Percentiles rank a stretch among this genome's conserved stretches.
Evolutionary conservation across 64 coral and sea anemone species (phyloP).

Genomic region (Orbicella faveolata): DNA sequence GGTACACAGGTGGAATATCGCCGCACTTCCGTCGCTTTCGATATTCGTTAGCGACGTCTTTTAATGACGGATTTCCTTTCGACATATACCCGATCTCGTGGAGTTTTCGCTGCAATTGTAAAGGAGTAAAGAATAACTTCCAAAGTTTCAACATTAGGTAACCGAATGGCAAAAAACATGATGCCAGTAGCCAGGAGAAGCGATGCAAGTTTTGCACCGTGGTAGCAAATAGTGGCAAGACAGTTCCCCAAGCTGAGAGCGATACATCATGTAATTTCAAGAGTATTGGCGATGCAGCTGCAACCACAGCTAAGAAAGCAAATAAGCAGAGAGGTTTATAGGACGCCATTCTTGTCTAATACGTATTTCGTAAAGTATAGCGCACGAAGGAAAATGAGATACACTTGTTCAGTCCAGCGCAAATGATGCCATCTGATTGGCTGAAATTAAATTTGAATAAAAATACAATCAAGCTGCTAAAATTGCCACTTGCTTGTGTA

Average conservation of each 20-base stretch:
- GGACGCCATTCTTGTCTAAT: conserved; percentile 21
- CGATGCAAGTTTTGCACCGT: neutral
- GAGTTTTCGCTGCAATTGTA: conserved; percentile 45
- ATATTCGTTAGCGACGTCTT: conserved; percentile 60
- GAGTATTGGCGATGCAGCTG: conserved; percentile 47
- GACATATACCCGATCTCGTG: conserved; percentile 75
- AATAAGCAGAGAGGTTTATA: conserved; percentile 44
- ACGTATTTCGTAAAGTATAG: neutral
- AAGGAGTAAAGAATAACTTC: conserved; percentile 54
- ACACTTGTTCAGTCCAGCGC: neutral
- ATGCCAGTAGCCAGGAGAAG: neutral
- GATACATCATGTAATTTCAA: conserved; percentile 31
- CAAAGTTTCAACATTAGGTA: conserved; percentile 60
- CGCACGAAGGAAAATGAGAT: no score
- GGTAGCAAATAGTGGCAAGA: neutral
- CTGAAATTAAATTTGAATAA: neutral
- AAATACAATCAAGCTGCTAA: no score
- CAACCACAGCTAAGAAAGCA: conserved; percentile 26
- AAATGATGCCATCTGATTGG: neutral
- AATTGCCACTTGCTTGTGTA: no score
- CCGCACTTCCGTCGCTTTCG: conserved; percentile 57
- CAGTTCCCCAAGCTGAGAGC: neutral
- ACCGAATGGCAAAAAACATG: neutral
- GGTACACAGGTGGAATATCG: conserved; percentile 83
- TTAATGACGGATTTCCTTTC: conserved; percentile 49